These are phyloP conservation scores for Columbina picui DNA, from an alignment of 2,113 vertebrate species.

Conservation along the genomic window DNA sequence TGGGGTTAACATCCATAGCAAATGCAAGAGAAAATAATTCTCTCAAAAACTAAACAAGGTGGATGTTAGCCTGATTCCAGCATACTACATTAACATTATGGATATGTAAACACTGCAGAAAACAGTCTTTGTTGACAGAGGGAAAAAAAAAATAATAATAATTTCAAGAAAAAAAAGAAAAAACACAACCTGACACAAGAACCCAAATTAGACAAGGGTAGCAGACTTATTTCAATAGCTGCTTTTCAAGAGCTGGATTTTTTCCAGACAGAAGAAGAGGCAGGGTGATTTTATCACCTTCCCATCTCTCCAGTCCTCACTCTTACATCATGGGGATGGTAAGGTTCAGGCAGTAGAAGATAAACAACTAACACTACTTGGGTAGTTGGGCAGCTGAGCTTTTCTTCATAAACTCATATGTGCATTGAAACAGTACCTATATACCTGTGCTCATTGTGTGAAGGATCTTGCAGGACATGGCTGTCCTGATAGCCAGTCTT, in stretches of 20 bases:
- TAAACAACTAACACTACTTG: background rate
- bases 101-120: background rate
- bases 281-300: background rate
- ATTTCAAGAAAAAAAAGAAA: background rate
- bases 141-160: too few relatives aligned
- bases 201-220: background rate
- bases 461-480: background rate
- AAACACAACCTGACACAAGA: accelerated
- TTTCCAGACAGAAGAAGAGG: background rate
- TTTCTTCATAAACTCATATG: accelerated
- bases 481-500: background rate
- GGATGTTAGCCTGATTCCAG: background rate
- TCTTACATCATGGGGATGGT: background rate
- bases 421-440: background rate
- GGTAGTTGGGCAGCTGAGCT: background rate
- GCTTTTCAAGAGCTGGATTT: background rate
- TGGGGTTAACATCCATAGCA: slow-evolving; percentile 45
- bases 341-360: background rate
- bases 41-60: slow-evolving; percentile 47
- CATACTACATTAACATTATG: background rate
- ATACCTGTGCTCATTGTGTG: accelerated
- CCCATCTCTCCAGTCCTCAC: background rate
- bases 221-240: background rate
- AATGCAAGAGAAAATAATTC: slow-evolving; percentile 39
- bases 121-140: background rate